Percentiles rank a stretch among this genome's conserved stretches.
Evolutionary conservation across 2,888 invertebrate species (phyloP).

Genomic region (Cerastoderma edule): DNA sequence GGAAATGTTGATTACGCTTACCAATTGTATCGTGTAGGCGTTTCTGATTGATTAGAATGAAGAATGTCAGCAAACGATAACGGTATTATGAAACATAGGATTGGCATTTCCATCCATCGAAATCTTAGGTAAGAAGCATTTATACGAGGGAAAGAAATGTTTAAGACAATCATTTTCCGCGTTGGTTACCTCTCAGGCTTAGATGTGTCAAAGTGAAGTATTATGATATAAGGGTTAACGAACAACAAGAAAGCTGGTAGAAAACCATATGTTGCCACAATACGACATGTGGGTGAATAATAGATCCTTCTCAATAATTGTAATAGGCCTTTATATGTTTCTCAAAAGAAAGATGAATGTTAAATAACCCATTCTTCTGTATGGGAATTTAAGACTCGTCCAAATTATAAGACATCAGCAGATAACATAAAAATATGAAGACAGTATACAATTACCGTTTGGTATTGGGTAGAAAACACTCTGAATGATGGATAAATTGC

Average conservation of each 20-base stretch:
- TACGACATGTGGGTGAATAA: neutral
- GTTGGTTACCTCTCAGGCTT: neutral
- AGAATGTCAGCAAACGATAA: too few species aligned
- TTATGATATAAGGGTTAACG: neutral
- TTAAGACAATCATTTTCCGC: conserved; percentile 14
- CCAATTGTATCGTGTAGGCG: too few species aligned
- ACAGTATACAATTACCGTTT: neutral
- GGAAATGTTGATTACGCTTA: too few species aligned
- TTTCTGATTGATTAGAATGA: too few species aligned
- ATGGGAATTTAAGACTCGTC: neutral
- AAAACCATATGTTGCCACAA: conserved; percentile 1
- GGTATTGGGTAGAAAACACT: neutral
- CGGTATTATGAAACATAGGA: too few species aligned
- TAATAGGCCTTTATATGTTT: too few species aligned
- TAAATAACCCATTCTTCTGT: neutral
- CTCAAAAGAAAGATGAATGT: neutral
- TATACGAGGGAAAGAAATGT: too few species aligned
- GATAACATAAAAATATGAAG: neutral
- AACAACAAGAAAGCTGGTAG: neutral
- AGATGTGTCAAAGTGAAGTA: neutral
- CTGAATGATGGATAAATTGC: neutral
- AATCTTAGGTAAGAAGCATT: too few species aligned
- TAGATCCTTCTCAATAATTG: conserved; percentile 2
- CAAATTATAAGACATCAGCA: neutral
- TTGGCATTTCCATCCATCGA: too few species aligned